Base-by-base conservation (phyloP, 2,797 vertebrate genomes). In the Leuciscus waleckii region DNA sequence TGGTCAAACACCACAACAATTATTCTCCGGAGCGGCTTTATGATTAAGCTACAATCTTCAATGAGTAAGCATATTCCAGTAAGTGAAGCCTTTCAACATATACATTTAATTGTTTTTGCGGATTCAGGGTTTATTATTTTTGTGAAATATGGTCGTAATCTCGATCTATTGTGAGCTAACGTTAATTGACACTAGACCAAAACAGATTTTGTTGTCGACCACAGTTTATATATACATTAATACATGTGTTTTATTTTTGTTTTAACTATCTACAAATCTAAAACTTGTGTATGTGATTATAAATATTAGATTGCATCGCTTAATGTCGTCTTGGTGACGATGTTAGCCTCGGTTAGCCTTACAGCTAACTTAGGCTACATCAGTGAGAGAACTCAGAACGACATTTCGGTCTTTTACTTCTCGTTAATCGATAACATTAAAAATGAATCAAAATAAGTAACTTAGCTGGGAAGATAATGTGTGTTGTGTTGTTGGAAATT, bases 1-100 rank as follows among this genome's bases (percentile, higher is more conserved):
- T 95, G 95, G 95, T 95, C 92, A 87, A 93, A 90, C 93, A 89
- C 88, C 90, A 78, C 86, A 92, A 92, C 26, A 82, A 76, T 35
- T 85, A 89, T 96, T 94, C 95, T 96, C 94, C 93, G 96, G 95
- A 97, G 96, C 96, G 97, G 96, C 97, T 97, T 97, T 97, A 98
- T 98, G 97, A 97, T 98, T 96, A 97, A 97, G 97, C 96, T 97
- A 98, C 97, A 97, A 96, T 98, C 97, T 98, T 99, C 98, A 99
- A 99, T 99, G 98, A 99, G 97, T 98, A 99, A 97, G 96, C 98
- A 98, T 97, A 97, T 97, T 96, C 97, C 97, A 97, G 97, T 99
- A 96, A 99, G 97, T 99, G 92, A 46, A 5, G 5, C 39, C 13
- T 65, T 39, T 85, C 13, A 16, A 32, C 6, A 67, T 75, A 14